Evolutionary conservation across 23 tunicate genomes (phyloP).

Genomic region (Diplosoma virens): DNA sequence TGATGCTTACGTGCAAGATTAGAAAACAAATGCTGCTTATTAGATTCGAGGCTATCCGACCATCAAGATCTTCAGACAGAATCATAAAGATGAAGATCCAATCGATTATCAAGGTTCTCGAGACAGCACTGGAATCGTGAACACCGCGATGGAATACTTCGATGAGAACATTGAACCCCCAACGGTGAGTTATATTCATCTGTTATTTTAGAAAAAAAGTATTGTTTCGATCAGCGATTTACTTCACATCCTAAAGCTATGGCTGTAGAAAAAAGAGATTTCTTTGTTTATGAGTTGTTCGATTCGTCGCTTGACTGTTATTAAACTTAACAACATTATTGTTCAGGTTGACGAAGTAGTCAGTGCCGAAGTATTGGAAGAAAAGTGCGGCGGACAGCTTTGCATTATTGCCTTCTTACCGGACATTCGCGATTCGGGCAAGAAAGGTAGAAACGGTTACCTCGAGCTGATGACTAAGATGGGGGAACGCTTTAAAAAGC

Average conservation of each 20-base stretch:
- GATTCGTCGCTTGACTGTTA: neutral
- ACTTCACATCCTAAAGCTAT: no score
- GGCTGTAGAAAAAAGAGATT: no score
- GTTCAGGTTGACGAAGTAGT: slow-evolving; percentile 70
- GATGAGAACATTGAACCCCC: slow-evolving; percentile 97
- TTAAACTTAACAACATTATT: neutral
- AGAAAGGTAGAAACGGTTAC: slow-evolving; percentile 73
- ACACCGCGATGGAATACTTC: slow-evolving; percentile 80
- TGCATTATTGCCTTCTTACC: slow-evolving; percentile 92
- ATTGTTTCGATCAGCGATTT: neutral
- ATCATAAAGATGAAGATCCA: slow-evolving; percentile 63
- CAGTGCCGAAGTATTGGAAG: slow-evolving; percentile 50
- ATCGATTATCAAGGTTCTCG: slow-evolving; percentile 89
- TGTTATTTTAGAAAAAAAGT: neutral
- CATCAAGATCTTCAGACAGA: slow-evolving; percentile 87
- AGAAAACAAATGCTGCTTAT: no score
- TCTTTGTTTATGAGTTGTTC: neutral
- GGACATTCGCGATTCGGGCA: slow-evolving; percentile 73
- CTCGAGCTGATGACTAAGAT: slow-evolving; percentile 54
- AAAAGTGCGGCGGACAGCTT: slow-evolving; percentile 67
- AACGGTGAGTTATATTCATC: slow-evolving; percentile 59
- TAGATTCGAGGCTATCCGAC: slow-evolving; percentile 96
- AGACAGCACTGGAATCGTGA: slow-evolving; percentile 66
- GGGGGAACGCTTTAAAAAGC: slow-evolving; percentile 88
- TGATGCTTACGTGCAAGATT: no score